Percentiles rank a stretch among this genome's conserved stretches.
Evolutionary conservation across 2,888 invertebrate genomes (phyloP).

Genomic region (Notodonta ziczac): DNA sequence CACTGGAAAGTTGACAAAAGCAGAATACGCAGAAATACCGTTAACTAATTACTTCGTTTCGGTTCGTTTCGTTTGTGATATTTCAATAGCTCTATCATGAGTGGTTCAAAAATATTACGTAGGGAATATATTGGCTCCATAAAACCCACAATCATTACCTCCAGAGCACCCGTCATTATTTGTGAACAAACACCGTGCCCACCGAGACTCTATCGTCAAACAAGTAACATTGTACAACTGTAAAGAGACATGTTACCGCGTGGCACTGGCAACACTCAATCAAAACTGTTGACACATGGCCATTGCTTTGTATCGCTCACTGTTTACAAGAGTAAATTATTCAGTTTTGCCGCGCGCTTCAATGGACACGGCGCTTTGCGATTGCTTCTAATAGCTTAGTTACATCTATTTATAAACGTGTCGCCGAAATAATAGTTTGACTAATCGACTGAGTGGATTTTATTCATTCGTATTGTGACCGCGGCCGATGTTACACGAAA

Average conservation of each 20-base stretch:
- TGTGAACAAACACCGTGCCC: no score
- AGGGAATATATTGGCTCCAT: no score
- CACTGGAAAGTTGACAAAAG: no score
- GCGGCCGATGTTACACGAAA: background rate
- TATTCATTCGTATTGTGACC: constrained; percentile 8
- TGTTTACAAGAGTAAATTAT: constrained; percentile 1
- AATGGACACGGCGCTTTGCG: constrained; percentile 2
- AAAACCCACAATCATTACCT: no score
- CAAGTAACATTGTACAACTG: background rate
- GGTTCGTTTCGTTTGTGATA: no score
- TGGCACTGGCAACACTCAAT: background rate
- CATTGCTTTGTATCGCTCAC: background rate
- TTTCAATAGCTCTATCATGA: no score
- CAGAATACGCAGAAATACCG: no score
- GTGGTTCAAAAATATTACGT: no score
- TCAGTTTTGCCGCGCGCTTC: background rate
- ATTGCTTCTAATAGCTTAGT: background rate
- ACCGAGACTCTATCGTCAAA: background rate
- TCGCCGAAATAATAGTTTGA: constrained; percentile 1
- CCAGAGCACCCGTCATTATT: no score
- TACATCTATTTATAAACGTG: background rate
- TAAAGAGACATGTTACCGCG: background rate
- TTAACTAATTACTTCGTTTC: no score
- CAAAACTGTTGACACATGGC: background rate
- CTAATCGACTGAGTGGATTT: constrained; percentile 6